Evolutionary conservation across 1,140 invertebrate genomes (phyloP).

Genomic region (Nixonia krombeini): DNA sequence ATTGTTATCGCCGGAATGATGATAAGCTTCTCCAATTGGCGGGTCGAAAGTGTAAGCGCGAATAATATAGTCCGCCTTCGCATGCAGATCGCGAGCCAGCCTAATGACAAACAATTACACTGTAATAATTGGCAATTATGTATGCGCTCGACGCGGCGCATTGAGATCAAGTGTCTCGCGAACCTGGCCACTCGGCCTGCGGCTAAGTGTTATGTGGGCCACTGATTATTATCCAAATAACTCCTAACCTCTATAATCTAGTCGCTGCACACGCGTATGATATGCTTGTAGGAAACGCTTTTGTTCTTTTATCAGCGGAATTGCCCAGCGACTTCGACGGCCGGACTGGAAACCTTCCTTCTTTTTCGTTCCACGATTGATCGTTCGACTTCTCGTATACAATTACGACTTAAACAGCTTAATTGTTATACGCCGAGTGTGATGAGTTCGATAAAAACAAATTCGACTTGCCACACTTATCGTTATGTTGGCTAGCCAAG

Average conservation of each 20-base stretch:
- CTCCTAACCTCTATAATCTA: too few relatives aligned
- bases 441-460: constrained; percentile 22
- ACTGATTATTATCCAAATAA: constrained; percentile 42
- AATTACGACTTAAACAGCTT: too few relatives aligned
- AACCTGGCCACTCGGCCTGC: too few relatives aligned
- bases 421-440: not conserved
- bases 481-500: too few relatives aligned
- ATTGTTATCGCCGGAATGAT: too few relatives aligned
- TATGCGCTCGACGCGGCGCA: constrained; percentile 11
- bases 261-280: constrained; percentile 9
- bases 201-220: constrained; percentile 50
- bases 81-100: constrained; percentile 42
- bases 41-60: constrained; percentile 50
- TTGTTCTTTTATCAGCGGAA: constrained; percentile 29
- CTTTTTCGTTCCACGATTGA: not conserved
- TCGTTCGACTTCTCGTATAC: not conserved
- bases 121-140: constrained; percentile 60
- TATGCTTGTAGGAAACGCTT: too few relatives aligned
- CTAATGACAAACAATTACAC: constrained; percentile 58
- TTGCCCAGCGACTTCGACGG: not conserved
- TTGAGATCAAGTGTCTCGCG: too few relatives aligned
- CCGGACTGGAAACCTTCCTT: not conserved
- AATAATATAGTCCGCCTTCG: constrained; percentile 58
- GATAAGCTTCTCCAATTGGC: too few relatives aligned
- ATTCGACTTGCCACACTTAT: too few relatives aligned